Evolutionary conservation across 2,113 vertebrate species (phyloP).

Genomic region (Nanorana parkeri): DNA sequence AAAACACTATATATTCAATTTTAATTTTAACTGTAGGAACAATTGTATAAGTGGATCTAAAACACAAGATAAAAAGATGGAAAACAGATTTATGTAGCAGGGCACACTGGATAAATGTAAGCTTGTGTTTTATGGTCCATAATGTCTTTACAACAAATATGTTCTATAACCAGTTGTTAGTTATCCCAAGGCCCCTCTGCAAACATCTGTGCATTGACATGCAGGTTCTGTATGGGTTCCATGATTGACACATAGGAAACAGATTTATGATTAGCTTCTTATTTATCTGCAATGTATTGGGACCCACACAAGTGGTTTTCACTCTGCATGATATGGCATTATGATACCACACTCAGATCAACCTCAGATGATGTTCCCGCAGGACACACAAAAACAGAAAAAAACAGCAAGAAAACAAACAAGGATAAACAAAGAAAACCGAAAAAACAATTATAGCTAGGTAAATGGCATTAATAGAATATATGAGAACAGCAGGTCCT

Average conservation of each 20-base stretch:
- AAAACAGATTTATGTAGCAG: no score
- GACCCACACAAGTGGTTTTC: conserved; percentile 25
- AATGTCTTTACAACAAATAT: conserved; percentile 67
- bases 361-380: not conserved
- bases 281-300: conserved; percentile 26
- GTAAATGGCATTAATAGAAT: no score
- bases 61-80: no score
- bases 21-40: no score
- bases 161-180: conserved; percentile 10
- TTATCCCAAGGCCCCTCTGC: conserved; percentile 37
- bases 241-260: conserved; percentile 31
- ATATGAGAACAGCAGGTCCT: no score
- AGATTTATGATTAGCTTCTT: conserved; percentile 29
- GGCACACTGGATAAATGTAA: no score
- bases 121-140: conserved; percentile 62
- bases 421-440: conserved; percentile 51
- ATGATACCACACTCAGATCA: not conserved
- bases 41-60: no score
- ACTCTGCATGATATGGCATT: not conserved
- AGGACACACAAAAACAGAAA: not conserved
- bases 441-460: no score
- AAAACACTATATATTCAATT: no score
- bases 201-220: conserved; percentile 34
- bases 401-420: conserved; percentile 36
- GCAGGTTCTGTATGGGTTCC: conserved; percentile 14